Evolutionary conservation across 2,888 invertebrate genomes (phyloP).

Genomic region (Frankliniella intonsa): DNA sequence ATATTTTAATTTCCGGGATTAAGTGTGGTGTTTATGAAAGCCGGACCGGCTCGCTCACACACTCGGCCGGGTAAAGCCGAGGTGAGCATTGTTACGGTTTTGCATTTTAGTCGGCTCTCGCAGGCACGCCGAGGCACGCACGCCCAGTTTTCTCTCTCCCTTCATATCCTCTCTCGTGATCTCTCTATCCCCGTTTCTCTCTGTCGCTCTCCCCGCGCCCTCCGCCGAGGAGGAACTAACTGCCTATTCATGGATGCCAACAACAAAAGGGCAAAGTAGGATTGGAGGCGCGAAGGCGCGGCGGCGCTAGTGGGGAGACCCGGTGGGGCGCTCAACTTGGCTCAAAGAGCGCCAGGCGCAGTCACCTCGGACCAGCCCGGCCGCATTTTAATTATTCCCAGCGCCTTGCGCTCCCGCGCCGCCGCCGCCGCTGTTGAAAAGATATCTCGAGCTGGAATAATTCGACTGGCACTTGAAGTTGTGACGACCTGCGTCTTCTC

Average conservation of each 20-base stretch:
- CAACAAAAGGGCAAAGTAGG: constrained; percentile 24
- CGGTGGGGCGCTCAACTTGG: neutral
- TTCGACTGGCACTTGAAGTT: neutral
- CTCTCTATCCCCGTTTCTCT: too few relatives aligned
- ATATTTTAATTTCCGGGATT: constrained; percentile 17
- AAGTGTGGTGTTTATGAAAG: constrained; percentile 7
- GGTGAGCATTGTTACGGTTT: too few relatives aligned
- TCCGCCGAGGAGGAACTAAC: neutral
- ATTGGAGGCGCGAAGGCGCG: neutral
- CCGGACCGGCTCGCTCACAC: neutral
- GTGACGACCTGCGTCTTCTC: neutral
- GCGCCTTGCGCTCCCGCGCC: neutral
- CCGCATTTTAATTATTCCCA: constrained; percentile 14
- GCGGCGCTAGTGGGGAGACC: neutral
- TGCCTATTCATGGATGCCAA: constrained; percentile 16
- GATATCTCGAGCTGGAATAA: neutral
- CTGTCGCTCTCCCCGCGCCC: neutral
- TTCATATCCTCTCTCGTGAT: too few relatives aligned
- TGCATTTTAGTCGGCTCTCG: too few relatives aligned
- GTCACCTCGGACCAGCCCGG: neutral
- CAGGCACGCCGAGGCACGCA: too few relatives aligned
- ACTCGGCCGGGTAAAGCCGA: too few relatives aligned
- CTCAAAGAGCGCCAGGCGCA: neutral
- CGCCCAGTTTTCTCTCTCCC: too few relatives aligned
- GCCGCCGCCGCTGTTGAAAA: neutral